Percentiles rank a stretch among this genome's conserved stretches.
Evolutionary conservation across 1,140 invertebrate species (phyloP).

Genomic region (Archegozetes longisetosus): DNA sequence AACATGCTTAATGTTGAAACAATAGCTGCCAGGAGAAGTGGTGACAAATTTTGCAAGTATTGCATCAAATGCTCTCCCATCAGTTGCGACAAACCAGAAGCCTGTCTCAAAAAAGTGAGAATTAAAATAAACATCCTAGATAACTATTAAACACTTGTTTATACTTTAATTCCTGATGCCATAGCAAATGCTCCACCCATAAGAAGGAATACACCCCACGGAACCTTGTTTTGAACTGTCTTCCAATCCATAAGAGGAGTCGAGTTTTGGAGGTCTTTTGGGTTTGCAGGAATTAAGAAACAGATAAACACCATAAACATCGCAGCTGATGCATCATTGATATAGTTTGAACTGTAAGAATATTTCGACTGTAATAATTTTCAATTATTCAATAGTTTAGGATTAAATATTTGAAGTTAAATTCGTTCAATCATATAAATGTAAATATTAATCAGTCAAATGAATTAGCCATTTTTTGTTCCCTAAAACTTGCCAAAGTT

Average conservation of each 20-base stretch:
- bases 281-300: conserved; percentile 57
- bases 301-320: conserved; percentile 58
- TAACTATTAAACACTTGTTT: neutral
- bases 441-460: too few relatives aligned
- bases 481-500: too few relatives aligned
- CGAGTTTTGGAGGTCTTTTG: conserved; percentile 23
- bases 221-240: conserved; percentile 26
- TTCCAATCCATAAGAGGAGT: conserved; percentile 25
- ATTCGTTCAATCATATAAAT: too few relatives aligned
- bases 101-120: too few relatives aligned
- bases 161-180: conserved; percentile 25
- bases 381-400: too few relatives aligned
- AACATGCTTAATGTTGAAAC: neutral
- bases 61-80: neutral
- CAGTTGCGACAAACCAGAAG: neutral
- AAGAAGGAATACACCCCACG: conserved; percentile 30
- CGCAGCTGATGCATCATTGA: conserved; percentile 29
- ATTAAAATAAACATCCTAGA: neutral
- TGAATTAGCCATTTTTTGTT: too few relatives aligned
- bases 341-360: neutral
- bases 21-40: neutral
- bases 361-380: too few relatives aligned
- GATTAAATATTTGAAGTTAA: too few relatives aligned
- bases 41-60: neutral
- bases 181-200: conserved; percentile 31